phyloP scores from a whole-genome alignment of 2,113 vertebrate species.

The Glaucidium brasilianum region DNA sequence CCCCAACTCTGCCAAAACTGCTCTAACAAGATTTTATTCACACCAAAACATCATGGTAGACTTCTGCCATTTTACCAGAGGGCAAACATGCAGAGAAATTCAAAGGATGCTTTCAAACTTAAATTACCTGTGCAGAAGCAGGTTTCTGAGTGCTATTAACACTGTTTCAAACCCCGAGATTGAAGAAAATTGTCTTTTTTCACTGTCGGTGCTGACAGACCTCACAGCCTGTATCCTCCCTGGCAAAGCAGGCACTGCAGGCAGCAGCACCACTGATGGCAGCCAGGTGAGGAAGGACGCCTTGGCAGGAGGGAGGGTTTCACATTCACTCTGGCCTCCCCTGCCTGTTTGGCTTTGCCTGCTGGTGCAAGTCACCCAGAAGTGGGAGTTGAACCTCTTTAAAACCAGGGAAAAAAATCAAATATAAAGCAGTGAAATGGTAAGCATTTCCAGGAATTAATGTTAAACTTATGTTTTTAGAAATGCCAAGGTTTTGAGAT shows the following conservation, averaged over 20 bases:
- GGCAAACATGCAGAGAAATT: not conserved
- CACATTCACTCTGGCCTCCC: rapidly evolving
- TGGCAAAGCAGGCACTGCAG: not conserved
- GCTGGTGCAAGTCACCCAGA: not conserved
- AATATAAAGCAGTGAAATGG: not conserved
- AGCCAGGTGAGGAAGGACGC: not conserved
- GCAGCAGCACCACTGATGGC: not conserved
- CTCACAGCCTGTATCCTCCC: rapidly evolving
- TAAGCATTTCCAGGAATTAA: not conserved
- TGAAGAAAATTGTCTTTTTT: not conserved
- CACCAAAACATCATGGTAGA: not conserved
- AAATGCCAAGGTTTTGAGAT: not conserved
- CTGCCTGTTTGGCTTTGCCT: not conserved
- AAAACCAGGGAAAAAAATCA: not conserved
- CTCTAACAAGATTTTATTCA: not conserved
- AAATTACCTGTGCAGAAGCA: not conserved
- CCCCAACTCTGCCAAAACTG: not conserved
- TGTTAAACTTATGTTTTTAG: not conserved
- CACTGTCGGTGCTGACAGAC: not conserved
- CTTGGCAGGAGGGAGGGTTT: not conserved
- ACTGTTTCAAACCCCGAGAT: not conserved
- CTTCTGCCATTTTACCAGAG: not conserved
- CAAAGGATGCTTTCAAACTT: not conserved
- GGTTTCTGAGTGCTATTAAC: not conserved
- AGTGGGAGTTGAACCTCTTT: not conserved